These are phyloP conservation scores for Drosophila nr. perissopoda DNA, from an alignment of 2,888 invertebrate genomes.

Conservation along the genomic window DNA sequence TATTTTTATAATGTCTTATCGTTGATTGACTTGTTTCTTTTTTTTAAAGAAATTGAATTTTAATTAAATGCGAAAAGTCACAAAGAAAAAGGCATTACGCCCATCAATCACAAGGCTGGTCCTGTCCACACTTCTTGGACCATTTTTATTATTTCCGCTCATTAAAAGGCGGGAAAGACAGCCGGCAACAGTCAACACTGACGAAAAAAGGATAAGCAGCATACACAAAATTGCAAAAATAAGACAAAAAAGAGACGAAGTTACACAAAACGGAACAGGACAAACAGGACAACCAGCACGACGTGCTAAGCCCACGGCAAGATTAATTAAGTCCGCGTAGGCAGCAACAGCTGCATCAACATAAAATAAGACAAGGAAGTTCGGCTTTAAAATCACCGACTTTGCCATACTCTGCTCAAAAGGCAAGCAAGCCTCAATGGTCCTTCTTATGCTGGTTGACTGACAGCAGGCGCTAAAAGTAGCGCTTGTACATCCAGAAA, in stretches of 20 bases:
- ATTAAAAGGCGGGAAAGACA: conserved; percentile 49
- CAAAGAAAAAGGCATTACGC: conserved; percentile 15
- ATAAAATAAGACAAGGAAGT: background rate
- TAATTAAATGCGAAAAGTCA: conserved; percentile 52
- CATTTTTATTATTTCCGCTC: conserved; percentile 29
- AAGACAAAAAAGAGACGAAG: conserved; percentile 8
- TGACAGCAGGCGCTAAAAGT: background rate
- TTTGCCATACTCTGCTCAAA: conserved; percentile 10
- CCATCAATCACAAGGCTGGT: conserved; percentile 55
- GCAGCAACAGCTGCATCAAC: conserved; percentile 29
- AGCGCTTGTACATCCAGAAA: background rate
- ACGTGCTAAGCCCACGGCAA: conserved; percentile 76
- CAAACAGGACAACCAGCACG: conserved; percentile 45
- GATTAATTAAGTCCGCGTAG: conserved; percentile 73
- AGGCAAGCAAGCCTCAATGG: background rate
- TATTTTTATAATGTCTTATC: background rate
- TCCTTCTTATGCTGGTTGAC: background rate
- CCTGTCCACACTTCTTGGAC: conserved; percentile 2
- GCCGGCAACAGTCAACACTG: conserved; percentile 51
- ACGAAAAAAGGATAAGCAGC: conserved; percentile 42
- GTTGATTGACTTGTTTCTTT: background rate
- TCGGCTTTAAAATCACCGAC: background rate
- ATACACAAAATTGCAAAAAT: conserved; percentile 12
- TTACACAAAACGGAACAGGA: conserved; percentile 52
- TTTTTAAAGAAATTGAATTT: conserved; percentile 23